These are phyloP conservation scores for Echeneis naucrates DNA, from an alignment of 2,797 vertebrate genomes.

Conservation along the genomic window DNA sequence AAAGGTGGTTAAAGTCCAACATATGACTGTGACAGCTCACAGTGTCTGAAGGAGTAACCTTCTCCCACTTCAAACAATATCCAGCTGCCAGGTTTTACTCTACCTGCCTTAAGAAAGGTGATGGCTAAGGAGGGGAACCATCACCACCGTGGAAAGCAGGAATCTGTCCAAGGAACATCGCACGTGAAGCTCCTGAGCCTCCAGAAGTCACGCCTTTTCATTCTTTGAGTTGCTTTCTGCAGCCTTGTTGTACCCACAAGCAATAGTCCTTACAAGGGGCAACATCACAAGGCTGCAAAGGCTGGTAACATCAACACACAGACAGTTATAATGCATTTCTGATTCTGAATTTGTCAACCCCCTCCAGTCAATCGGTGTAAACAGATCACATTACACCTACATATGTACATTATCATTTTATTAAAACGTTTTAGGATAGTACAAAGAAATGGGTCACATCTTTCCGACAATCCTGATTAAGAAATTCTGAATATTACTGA, in stretches of 20 bases:
- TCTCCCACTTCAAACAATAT: conserved; percentile 76
- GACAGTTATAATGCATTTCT: not conserved
- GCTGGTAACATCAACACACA: not conserved
- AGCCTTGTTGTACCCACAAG: conserved; percentile 70
- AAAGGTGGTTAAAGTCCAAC: not conserved
- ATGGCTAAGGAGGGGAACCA: conserved; percentile 47
- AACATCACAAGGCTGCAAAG: conserved; percentile 64
- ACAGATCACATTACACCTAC: not conserved
- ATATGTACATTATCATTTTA: conserved; percentile 1
- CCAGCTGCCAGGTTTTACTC: conserved; percentile 64
- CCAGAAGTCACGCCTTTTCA: conserved; percentile 82
- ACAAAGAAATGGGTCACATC: too few relatives aligned
- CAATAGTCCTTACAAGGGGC: conserved; percentile 61
- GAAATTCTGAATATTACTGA: not conserved
- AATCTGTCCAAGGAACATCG: conserved; percentile 84
- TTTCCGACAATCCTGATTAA: not conserved
- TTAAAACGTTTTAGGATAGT: conserved; percentile 25
- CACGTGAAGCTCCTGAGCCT: conserved; percentile 79
- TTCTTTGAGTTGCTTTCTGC: conserved; percentile 80
- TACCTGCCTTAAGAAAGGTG: conserved; percentile 82
- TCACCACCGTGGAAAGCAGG: conserved; percentile 83
- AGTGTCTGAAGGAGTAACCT: conserved; percentile 76
- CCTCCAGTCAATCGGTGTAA: too few relatives aligned
- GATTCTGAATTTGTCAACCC: too few relatives aligned
- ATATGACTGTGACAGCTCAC: conserved; percentile 66